Evolutionary conservation across 2,888 invertebrate genomes (phyloP).

Genomic region (Drosophila conformis): DNA sequence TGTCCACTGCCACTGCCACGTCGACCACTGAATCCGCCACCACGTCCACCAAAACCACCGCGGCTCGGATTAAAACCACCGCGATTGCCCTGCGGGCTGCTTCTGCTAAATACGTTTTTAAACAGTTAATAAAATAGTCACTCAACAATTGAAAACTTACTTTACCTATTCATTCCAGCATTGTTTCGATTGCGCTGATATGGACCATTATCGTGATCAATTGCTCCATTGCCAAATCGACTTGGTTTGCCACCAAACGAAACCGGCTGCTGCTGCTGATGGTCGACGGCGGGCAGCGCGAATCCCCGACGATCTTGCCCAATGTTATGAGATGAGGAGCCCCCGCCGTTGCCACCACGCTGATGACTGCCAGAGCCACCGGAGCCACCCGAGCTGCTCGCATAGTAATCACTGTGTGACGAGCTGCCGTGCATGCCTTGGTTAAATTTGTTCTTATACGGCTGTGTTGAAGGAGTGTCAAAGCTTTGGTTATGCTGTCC

Average conservation of each 20-base stretch:
- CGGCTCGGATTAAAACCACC: conserved; percentile 62
- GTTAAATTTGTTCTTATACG: conserved; percentile 63
- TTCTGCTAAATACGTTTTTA: conserved; percentile 21
- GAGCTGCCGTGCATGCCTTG: conserved; percentile 27
- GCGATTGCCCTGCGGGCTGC: conserved; percentile 79
- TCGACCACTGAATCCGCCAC: conserved; percentile 64
- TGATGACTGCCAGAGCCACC: conserved; percentile 42
- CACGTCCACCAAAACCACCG: conserved; percentile 66
- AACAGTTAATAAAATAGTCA: background rate
- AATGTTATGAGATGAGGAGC: conserved; percentile 35
- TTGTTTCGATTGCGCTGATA: conserved; percentile 57
- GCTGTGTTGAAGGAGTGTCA: conserved; percentile 43
- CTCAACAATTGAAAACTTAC: background rate
- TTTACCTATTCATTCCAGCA: conserved; percentile 57
- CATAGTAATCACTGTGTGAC: conserved; percentile 54
- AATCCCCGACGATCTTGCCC: conserved; percentile 84
- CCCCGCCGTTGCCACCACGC: conserved; percentile 28
- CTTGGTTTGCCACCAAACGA: conserved; percentile 76
- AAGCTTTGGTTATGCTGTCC: conserved; percentile 52
- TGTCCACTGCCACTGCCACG: conserved; percentile 85
- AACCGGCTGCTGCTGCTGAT: conserved; percentile 62
- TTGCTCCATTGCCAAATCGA: conserved; percentile 75
- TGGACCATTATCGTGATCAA: conserved; percentile 42
- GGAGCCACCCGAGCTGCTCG: conserved; percentile 14
- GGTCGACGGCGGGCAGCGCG: conserved; percentile 78